Percentiles rank a stretch among this genome's conserved stretches.
These are phyloP conservation scores for Brachycybe producta DNA, from an alignment of 2,888 invertebrate species.

Conservation along the genomic window DNA sequence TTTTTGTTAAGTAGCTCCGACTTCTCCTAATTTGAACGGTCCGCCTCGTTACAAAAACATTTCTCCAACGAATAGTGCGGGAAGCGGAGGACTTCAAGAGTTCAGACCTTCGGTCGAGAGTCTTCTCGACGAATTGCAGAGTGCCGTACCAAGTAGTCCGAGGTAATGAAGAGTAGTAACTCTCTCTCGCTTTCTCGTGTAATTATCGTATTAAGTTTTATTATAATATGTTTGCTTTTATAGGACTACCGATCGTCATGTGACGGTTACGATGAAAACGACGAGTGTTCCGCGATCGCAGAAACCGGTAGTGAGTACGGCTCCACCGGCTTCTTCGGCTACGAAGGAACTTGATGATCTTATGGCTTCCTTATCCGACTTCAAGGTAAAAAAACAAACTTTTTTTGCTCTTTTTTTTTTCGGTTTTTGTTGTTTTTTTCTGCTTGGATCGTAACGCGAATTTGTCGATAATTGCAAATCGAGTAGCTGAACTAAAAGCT, in stretches of 20 bases:
- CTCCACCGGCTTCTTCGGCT: slow-evolving; percentile 59
- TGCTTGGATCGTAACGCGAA: not conserved
- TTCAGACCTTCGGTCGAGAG: slow-evolving; percentile 71
- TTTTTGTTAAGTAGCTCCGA: not conserved
- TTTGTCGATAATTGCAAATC: no score
- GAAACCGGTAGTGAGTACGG: slow-evolving; percentile 19
- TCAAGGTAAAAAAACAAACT: slow-evolving; percentile 57
- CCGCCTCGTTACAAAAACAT: slow-evolving; percentile 7
- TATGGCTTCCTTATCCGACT: slow-evolving; percentile 89
- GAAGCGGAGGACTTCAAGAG: slow-evolving; percentile 16
- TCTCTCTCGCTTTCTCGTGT: not conserved
- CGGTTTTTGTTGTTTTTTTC: not conserved
- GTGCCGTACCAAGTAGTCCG: slow-evolving; percentile 26
- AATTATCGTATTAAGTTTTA: not conserved
- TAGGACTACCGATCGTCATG: slow-evolving; percentile 9
- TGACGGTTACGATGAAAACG: slow-evolving; percentile 9
- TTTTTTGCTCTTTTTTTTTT: no score
- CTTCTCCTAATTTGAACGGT: slow-evolving; percentile 3
- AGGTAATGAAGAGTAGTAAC: slow-evolving; percentile 12
- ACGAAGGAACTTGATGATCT: slow-evolving; percentile 89
- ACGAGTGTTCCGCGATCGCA: slow-evolving; percentile 6
- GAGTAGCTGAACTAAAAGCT: no score
- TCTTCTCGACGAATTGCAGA: slow-evolving; percentile 64
- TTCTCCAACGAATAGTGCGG: slow-evolving; percentile 15
- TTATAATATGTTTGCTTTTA: slow-evolving; percentile 2